phyloP scores from a whole-genome alignment of 2,797 vertebrate species.

The Vespertilio murinus region DNA sequence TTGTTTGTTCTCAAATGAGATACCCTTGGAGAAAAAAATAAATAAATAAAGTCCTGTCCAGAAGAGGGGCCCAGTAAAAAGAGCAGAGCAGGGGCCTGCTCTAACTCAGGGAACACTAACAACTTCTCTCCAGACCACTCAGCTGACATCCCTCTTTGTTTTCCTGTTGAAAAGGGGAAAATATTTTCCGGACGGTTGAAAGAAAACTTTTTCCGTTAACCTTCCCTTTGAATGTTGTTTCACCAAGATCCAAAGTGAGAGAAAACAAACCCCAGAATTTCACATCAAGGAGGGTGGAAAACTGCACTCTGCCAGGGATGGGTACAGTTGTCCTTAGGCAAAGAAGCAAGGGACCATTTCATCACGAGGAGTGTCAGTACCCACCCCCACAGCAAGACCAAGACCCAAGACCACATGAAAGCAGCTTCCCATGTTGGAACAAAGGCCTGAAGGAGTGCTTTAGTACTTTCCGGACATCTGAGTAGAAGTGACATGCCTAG shows the following conservation, averaged over 20 bases:
- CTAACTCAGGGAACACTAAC: neutral
- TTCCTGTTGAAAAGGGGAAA: constrained; percentile 78
- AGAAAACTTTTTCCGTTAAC: constrained; percentile 80
- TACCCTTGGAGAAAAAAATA: neutral
- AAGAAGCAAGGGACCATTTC: neutral
- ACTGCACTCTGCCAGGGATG: constrained; percentile 47
- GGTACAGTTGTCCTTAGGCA: constrained; percentile 1
- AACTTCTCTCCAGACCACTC: constrained; percentile 59
- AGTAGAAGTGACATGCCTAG: neutral
- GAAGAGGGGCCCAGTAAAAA: neutral
- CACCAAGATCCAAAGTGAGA: constrained; percentile 75
- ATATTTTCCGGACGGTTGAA: constrained; percentile 78
- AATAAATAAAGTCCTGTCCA: neutral
- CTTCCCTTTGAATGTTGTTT: constrained; percentile 77
- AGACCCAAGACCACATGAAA: neutral
- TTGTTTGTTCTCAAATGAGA: neutral
- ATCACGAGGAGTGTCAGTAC: neutral
- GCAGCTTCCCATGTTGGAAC: neutral
- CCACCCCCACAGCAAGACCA: neutral
- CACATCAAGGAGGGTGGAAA: constrained; percentile 75
- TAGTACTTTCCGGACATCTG: neutral
- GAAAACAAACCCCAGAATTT: constrained; percentile 79
- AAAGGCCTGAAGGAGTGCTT: neutral
- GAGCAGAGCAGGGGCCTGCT: neutral
- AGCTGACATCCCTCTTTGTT: constrained; percentile 77